Percentiles rank a stretch among this genome's conserved stretches.
phyloP scores from a whole-genome alignment of 2,797 vertebrate species.

The Xiphorhynchus erythropygius region DNA sequence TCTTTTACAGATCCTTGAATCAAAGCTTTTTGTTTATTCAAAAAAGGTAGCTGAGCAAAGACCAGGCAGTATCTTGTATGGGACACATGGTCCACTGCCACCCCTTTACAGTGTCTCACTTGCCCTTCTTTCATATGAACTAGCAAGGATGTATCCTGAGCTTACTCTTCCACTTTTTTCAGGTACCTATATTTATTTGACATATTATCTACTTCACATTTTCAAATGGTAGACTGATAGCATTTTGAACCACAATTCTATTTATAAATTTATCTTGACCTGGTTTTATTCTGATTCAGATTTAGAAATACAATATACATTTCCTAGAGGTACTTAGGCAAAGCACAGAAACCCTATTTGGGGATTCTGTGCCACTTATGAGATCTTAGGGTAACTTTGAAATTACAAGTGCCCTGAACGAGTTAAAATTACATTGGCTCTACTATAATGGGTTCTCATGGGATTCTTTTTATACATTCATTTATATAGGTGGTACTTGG shows the following conservation, averaged over 20 bases:
- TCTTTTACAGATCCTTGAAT: slow-evolving; percentile 88
- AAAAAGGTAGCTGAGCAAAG: slow-evolving; percentile 95
- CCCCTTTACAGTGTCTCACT: slow-evolving; percentile 95
- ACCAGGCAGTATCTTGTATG: slow-evolving; percentile 91
- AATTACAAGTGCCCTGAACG: neutral
- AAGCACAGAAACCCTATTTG: neutral
- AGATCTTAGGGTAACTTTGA: neutral
- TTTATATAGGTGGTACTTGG: neutral
- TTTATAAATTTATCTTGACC: slow-evolving; percentile 1
- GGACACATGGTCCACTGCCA: slow-evolving; percentile 92
- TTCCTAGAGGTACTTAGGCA: neutral
- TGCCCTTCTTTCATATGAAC: slow-evolving; percentile 88
- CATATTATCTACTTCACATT: neutral
- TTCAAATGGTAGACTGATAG: neutral
- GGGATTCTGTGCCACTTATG: neutral
- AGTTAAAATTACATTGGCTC: neutral
- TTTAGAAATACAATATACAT: neutral
- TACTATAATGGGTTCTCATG: neutral
- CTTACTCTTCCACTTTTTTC: slow-evolving; percentile 96
- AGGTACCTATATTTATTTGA: slow-evolving; percentile 76
- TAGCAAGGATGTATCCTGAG: slow-evolving; percentile 98
- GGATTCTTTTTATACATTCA: neutral
- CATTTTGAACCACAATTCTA: neutral
- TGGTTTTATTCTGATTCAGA: neutral
- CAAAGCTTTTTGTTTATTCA: slow-evolving; percentile 94